Evolutionary conservation across 2,113 vertebrate species (phyloP), one percentile per base, ranked within the genome.

Genomic region (Spilogale gracilis): DNA sequence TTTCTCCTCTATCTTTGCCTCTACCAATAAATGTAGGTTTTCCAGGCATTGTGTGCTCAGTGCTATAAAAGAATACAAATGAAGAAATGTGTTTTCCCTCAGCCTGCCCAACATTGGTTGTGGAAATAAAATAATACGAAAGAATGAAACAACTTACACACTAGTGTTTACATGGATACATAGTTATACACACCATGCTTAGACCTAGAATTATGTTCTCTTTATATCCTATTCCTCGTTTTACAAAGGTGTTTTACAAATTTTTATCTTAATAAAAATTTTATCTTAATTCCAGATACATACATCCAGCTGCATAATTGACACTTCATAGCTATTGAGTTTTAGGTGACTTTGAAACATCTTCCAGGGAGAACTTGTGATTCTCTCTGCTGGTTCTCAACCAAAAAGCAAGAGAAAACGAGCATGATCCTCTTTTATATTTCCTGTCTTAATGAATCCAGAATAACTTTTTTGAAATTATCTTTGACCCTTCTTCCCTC

Each of bases 211-310:
- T 50, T 80, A 14, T 73, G 32, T 89, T 76, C 27, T 91, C 30
- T 96, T 91, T 73, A 54, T 86, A 63, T 9, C 17, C 78, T 84
- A 4, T 91, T 87, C 63, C 56, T 73, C 48, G 67, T 82, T 91
- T 82, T 91, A 43, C 25, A 11, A 61, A 43, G n/a, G 18, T 91
- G 3, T 84, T 94, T n/a, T 61, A 81, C 9, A 80, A 23, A 38
- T 82, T 63, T 81, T 82, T 88, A 12, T 89, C 17, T 82, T 65
- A 78, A 65, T 43, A 38, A 65, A n/a, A 38, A 8, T 76, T 63
- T 76, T 63, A 25, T 58, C 50, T 91, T 69, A 91, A 56, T 71
- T 54, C 32, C 27, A 65, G 30, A 48, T 58, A n/a, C 5, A 54
- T 45, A 65, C 43, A 65, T 78, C 23, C 32, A 93, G 21, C 21